Evolutionary conservation across 2,888 invertebrate species (phyloP), one percentile per base, ranked within the genome.

Genomic region (Athalia cordata): DNA sequence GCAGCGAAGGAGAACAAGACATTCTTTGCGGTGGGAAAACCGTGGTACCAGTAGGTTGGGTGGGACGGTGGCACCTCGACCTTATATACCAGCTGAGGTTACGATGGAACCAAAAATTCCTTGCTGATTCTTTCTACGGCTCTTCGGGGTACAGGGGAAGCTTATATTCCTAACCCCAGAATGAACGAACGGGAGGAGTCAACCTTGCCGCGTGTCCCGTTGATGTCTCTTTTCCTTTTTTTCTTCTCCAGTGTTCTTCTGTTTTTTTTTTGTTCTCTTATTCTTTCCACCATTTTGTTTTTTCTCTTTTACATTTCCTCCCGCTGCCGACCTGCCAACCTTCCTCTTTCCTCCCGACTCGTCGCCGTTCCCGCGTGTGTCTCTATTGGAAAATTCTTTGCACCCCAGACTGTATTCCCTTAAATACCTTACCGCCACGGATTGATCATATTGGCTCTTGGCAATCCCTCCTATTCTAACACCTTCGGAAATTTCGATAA

Each of bases 11-110:
- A 72, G 75, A 61, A 84, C 85, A 85, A 87, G 87, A 86, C 86
- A 86, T 88, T 88, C 86, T 84, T 86, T 80, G 83, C 82, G 82
- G 80, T 83, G 67, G 50, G 47, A 13, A 47, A 77, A 78, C 78
- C 59, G 64, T 65, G 66, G 50, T 78, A 64, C 78, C 57, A 13
- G 49, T 29, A 29, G 29, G 29, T 29, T 29, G 29, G 29, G 29
- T 29, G 29, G 29, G 29, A 29, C 4, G 15, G 70, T 79, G 77
- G 66, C 72, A 77, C 68, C 77, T 74, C 75, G 77, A 62, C 29
- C 29, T 29, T 29, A 29, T 29, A 29, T 45, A 72, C 62, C 49
- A 75, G 75, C 76, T 65, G 74, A 68, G 52, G 50, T 68, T 50
- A 52, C 15, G 52, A 43, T 68, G 15, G 79, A 43, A 80, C 80